A percentile compares a stretch with the other conserved stretches of the same genome.
Evolutionary conservation across 2,797 vertebrate genomes (phyloP).

Genomic region (Siniperca obscura): DNA sequence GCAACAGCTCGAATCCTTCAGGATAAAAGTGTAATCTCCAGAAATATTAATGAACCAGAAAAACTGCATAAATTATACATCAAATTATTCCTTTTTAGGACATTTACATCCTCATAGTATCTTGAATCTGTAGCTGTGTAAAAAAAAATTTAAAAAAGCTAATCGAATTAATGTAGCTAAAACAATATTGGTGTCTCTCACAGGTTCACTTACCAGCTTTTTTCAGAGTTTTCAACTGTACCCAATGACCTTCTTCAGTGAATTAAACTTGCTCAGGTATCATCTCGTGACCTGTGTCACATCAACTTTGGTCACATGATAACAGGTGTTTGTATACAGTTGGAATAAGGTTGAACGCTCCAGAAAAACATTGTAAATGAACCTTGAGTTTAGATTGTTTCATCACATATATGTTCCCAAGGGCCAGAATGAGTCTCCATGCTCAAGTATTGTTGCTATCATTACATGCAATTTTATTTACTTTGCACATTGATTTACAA

Average conservation of each 20-base stretch:
- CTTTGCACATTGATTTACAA: neutral
- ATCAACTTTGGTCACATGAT: too few species aligned
- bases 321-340: too few species aligned
- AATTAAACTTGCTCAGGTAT: neutral
- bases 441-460: neutral
- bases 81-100: conserved; percentile 8
- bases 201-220: too few species aligned
- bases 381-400: neutral
- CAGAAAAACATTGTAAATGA: neutral
- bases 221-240: neutral
- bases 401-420: neutral
- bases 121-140: conserved; percentile 1
- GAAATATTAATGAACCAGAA: conserved; percentile 10
- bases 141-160: neutral
- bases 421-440: neutral
- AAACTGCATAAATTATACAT: conserved; percentile 17
- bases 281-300: neutral
- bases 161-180: neutral
- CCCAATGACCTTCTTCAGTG: neutral
- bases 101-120: neutral
- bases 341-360: neutral
- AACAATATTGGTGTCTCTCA: neutral
- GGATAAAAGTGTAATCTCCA: neutral
- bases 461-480: neutral
- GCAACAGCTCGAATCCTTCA: neutral